Base-by-base conservation (phyloP, 2,888 invertebrate genomes). In the Phytoseiulus persimilis region DNA sequence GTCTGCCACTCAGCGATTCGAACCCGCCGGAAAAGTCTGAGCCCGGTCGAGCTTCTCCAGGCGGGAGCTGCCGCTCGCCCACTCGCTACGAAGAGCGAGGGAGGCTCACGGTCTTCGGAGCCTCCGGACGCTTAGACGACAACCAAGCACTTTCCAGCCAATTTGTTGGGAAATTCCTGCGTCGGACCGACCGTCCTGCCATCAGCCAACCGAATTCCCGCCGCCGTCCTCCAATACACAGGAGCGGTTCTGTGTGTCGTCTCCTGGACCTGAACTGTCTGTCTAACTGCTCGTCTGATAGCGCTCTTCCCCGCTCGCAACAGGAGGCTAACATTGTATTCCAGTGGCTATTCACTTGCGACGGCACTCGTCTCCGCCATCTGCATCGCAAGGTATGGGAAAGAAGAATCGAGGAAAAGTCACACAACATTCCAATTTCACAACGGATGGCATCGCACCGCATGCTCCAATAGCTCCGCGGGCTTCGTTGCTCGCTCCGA, bases 161-260 rank as follows among this genome's bases (percentile, higher is more conserved):
- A 87, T 87, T 87, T 87, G 87, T 87, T 87, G 87, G 32, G 87
- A 87, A 87, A 39, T 87, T 45, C 87, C 45, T n/a, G n/a, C 23
- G 87, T 32, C 33, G 32, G 39, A 39, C 3, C 39, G 39, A 39
- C 65, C 65, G 28, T 11, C 65, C 65, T 6, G 18, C 65, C 65
- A 65, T 65, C 65, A 65, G 18, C 14, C 65, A 65, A 65, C 65
- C 65, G 65, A 65, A 28, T 28, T 28, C 65, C 18, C 28, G 23
- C 28, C 65, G 65, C 18, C 65, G 65, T 65, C 65, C 9, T 65
- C 65, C 65, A 28, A 65, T 65, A 65, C 65, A 65, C 65, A 65
- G 65, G 9, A 39, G 39, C 39, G 39, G 39, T 28, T 65, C 28
- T 28, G 65, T 65, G 65, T 28, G 65, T 65, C 65, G 65, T 65